These are phyloP conservation scores for Hyperopisus bebe DNA, from an alignment of 2,113 vertebrate genomes.

Conservation along the genomic window DNA sequence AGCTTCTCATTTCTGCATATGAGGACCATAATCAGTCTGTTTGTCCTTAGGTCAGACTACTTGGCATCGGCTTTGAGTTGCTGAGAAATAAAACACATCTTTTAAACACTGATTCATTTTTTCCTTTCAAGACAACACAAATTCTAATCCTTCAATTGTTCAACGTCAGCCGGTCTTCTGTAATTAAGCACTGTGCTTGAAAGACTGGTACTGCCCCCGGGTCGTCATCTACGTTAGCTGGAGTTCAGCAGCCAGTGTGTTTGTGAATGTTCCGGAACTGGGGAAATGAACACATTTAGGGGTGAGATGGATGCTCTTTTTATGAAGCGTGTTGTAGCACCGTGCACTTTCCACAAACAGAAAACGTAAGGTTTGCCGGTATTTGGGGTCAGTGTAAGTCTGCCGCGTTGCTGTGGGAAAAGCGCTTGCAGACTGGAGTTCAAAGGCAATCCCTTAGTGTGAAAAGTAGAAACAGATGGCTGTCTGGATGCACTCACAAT, in stretches of 20 bases:
- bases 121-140: background rate
- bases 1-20: background rate
- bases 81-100: background rate
- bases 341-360: background rate
- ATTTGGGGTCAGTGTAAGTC: background rate
- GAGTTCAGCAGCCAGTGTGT: background rate
- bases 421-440: background rate
- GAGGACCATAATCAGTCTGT: background rate
- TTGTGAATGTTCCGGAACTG: background rate
- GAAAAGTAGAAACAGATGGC: background rate
- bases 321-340: background rate
- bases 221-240: background rate
- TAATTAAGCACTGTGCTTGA: background rate
- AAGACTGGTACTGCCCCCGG: background rate
- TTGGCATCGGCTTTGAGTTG: background rate
- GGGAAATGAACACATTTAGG: background rate
- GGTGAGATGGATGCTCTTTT: background rate
- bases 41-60: background rate
- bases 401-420: background rate
- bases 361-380: background rate
- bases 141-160: background rate
- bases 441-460: background rate
- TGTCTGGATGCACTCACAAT: background rate
- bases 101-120: background rate
- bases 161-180: background rate